Percentiles rank a stretch among this genome's conserved stretches.
Conservation (phyloP, 2,888 invertebrate species). For the Chrysolina haemoptera region DNA sequence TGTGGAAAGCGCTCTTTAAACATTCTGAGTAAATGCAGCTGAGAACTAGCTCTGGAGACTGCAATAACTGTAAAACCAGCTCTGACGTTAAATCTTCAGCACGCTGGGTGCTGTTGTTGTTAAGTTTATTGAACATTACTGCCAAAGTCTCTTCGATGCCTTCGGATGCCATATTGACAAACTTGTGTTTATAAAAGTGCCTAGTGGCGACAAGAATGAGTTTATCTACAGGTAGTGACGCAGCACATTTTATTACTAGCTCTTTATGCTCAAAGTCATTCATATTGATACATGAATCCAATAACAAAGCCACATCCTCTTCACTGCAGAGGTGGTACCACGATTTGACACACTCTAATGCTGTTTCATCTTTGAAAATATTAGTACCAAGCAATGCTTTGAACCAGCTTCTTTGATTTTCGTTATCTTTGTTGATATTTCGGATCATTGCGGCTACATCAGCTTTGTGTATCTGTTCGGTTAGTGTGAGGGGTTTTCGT, state of each 20-base stretch:
- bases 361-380: constrained; percentile 58
- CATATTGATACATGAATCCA: constrained; percentile 52
- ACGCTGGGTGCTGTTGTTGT: constrained; percentile 35
- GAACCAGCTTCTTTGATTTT: constrained; percentile 64
- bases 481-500: constrained; percentile 63
- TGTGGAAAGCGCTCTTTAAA: constrained; percentile 58
- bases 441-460: constrained; percentile 60
- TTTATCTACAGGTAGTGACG: constrained; percentile 53
- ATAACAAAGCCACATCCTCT: constrained; percentile 58
- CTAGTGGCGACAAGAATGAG: constrained; percentile 54
- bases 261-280: constrained; percentile 52
- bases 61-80: constrained; percentile 60
- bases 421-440: constrained; percentile 60
- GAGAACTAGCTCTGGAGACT: constrained; percentile 60
- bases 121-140: constrained; percentile 60
- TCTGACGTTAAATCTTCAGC: constrained; percentile 54
- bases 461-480: constrained; percentile 61
- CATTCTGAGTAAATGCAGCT: constrained; percentile 58
- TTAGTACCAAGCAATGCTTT: constrained; percentile 60
- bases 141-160: constrained; percentile 54
- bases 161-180: constrained; percentile 52
- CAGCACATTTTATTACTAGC: constrained; percentile 62
- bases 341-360: constrained; percentile 57
- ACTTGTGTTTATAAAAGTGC: constrained; percentile 60
- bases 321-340: constrained; percentile 60